These are phyloP conservation scores for Mesodorylaimus sp. DNA, from an alignment of 2,888 invertebrate species.

Conservation along the genomic window DNA sequence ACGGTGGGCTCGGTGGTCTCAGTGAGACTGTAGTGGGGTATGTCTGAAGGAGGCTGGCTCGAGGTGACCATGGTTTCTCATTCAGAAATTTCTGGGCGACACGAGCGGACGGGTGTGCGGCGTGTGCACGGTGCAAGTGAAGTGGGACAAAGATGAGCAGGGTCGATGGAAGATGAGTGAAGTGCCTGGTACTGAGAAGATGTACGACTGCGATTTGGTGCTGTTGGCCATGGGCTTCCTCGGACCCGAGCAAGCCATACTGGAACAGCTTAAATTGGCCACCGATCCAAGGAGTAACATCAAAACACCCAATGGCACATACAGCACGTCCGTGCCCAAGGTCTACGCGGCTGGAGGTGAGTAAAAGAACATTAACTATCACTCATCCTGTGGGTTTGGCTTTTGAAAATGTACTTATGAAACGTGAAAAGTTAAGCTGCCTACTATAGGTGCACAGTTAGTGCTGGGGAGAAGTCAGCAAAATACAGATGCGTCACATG, in stretches of 20 bases:
- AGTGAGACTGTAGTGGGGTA: neutral
- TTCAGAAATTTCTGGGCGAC: conserved; percentile 67
- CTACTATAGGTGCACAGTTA: too few relatives aligned
- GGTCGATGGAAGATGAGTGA: conserved; percentile 89
- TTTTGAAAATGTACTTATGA: too few relatives aligned
- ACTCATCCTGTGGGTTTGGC: too few relatives aligned
- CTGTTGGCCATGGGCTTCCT: conserved; percentile 96
- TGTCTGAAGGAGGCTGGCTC: neutral
- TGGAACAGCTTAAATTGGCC: conserved; percentile 55
- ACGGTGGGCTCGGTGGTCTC: conserved; percentile 9
- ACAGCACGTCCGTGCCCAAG: conserved; percentile 56
- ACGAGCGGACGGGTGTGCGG: conserved; percentile 72
- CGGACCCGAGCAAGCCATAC: conserved; percentile 75
- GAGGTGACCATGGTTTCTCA: neutral
- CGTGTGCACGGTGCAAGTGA: conserved; percentile 68
- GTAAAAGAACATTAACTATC: too few relatives aligned
- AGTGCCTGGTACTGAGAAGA: conserved; percentile 51
- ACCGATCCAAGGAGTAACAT: conserved; percentile 82
- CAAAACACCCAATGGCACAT: conserved; percentile 55
- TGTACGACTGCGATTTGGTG: conserved; percentile 66
- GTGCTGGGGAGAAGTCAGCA: too few relatives aligned
- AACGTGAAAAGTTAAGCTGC: too few relatives aligned
- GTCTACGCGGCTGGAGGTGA: conserved; percentile 89
- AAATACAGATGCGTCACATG: too few relatives aligned
- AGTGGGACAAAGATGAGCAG: conserved; percentile 67